Percentiles rank a stretch among this genome's conserved stretches.
Conservation (phyloP, 2,113 vertebrate species). For the Porphyrio hochstetteri region DNA sequence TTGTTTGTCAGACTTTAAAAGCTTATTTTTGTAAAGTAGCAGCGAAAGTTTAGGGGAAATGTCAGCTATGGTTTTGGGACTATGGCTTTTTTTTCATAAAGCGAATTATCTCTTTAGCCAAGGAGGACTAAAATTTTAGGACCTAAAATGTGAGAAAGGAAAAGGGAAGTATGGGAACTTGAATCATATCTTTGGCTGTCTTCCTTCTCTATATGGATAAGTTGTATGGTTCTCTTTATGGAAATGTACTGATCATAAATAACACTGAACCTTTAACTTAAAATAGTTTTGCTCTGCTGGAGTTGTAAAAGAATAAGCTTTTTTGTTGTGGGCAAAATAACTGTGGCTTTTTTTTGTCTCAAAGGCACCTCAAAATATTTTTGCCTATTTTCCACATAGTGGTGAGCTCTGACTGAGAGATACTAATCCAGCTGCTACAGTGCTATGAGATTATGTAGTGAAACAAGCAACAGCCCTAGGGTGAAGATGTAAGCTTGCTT, state of each 20-base stretch:
- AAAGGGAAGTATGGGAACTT: not conserved
- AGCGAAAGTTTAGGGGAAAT: not conserved
- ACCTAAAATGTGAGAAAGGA: not conserved
- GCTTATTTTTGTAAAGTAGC: not conserved
- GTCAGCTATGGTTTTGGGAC: not conserved
- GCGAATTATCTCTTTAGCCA: not conserved
- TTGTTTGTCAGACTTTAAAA: not conserved
- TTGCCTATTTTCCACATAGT: accelerated
- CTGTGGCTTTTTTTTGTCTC: not conserved
- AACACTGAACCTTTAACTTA: not conserved
- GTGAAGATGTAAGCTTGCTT: not conserved
- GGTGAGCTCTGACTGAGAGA: not conserved
- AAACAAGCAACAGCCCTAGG: not conserved
- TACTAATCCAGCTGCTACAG: not conserved
- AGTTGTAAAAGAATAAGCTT: not conserved
- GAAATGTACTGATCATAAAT: not conserved
- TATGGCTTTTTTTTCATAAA: not conserved
- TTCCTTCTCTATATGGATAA: not conserved
- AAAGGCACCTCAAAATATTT: not conserved
- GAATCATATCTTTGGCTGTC: not conserved
- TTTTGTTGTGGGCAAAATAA: not conserved
- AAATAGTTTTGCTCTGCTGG: not conserved
- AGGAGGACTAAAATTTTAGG: not conserved
- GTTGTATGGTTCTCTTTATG: not conserved
- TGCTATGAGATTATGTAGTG: not conserved